Evolutionary conservation across 2,888 invertebrate species (phyloP), one percentile per base, ranked within the genome.

Genomic region (Rhimphoctona megacephalus): DNA sequence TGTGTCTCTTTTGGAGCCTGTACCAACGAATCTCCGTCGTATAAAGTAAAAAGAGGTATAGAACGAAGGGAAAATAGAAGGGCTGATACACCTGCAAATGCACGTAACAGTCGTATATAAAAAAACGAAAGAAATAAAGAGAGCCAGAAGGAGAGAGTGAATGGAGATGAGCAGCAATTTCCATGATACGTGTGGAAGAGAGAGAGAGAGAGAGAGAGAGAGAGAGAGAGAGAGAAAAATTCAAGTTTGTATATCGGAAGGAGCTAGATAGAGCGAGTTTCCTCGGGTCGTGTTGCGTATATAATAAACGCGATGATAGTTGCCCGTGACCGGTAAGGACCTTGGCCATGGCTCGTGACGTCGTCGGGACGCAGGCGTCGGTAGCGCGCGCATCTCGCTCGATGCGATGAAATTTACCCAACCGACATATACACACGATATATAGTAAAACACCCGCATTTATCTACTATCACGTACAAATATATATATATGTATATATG

Each of bases 261-360:
- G 84, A 84, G 85, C 86, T 85, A 85, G 88, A 86, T 77, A 64
- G 81, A 83, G 36, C 36, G 36, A 6, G 81, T 85, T 81, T 83
- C 69, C 82, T 80, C 77, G 81, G 81, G 73, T 81, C 79, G 77
- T 25, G 73, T 81, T 81, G 84, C 81, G 84, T 82, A 74, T 82
- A 84, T 82, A 82, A 79, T 79, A 81, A 87, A 88, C 83, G 81
- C 80, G 85, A 89, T 77, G 85, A 89, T 91, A 89, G 89, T 92
- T 92, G 93, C 93, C 94, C 94, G 93, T 94, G 93, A 94, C 93
- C 94, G 93, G 89, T 85, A 89, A 90, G 87, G 92, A 93, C 93
- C 94, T 94, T 94, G 94, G 92, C 93, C 93, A 92, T 94, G 93
- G 93, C 92, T 91, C 88, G 87, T 89, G 89, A 85, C 89, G 90